Evolutionary conservation across 2,113 vertebrate genomes (phyloP), one percentile per base, ranked within the genome.

Genomic region (Callithrix jacchus): DNA sequence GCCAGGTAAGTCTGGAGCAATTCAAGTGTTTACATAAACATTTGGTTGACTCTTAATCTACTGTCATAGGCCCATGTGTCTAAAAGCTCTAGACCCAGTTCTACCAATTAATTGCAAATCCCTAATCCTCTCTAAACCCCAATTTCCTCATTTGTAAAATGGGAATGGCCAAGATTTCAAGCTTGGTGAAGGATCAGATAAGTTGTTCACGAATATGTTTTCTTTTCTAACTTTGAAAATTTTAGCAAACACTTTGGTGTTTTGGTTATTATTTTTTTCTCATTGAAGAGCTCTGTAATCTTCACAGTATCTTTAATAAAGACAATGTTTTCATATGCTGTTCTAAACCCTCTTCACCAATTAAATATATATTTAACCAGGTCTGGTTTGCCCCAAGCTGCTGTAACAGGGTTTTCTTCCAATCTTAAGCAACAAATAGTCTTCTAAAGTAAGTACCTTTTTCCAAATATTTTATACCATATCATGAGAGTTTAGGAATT

Each of bases 401-500:
- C 35, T 61, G 17, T 35, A 23, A 49, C 56, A 88, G 56, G 16
- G 27, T 45, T 84, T 89, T 32, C 49, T 47, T 80, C n/a, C 40
- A 47, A 94, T 73, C 95, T 77, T 73, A 68, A 94, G 74, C 40
- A 68, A 82, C 23, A n/a, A 73, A 80, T 32, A 82, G 49, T 92
- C n/a, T 42, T 83, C 93, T 9, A 45, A 89, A 77, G n/a, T 21
- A 35, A 80, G 66, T 87, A 58, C 27, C n/a, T 3, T 66, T 88
- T 73, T 70, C 40, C 40, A 88, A 82, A 73, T 92, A 21, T 87
- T 82, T 77, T 40, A 61, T 4, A 40, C 9, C n/a, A 93, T 70
- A 42, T 87, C 45, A 40, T 81, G n/a, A 47, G 35, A 35, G 27
- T 76, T 54, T 74, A 32, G 56, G 14, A 83, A 6, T 42, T 85